These are phyloP conservation scores for Oreortyx pictus DNA, from an alignment of 2,797 vertebrate genomes.

Conservation along the genomic window DNA sequence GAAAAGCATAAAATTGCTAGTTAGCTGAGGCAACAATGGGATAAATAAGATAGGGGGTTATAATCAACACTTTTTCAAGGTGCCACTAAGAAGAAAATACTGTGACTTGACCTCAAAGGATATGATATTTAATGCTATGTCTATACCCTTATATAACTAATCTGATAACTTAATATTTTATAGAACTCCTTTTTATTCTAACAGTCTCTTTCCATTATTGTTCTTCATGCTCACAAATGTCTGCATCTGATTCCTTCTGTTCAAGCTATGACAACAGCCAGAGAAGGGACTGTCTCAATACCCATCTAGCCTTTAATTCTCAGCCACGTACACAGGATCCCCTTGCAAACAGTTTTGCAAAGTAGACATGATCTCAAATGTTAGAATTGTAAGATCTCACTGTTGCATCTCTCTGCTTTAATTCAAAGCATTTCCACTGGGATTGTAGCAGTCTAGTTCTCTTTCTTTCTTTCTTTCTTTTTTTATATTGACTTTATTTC, in stretches of 20 bases:
- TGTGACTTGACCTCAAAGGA: background rate
- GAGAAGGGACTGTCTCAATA: background rate
- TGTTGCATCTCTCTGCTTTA: constrained; percentile 28
- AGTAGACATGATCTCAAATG: constrained; percentile 35
- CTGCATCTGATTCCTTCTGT: background rate
- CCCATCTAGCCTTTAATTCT: background rate
- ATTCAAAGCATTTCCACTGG: constrained; percentile 40
- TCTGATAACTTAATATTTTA: background rate
- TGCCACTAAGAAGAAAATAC: background rate
- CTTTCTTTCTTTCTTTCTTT: background rate
- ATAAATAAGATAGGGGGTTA: background rate
- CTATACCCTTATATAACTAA: background rate
- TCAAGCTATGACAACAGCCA: background rate
- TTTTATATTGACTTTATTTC: constrained; percentile 64
- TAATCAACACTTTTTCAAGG: background rate
- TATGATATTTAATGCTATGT: background rate
- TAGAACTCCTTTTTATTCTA: background rate
- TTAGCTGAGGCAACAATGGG: background rate
- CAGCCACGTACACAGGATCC: background rate
- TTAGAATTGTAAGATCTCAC: constrained; percentile 3
- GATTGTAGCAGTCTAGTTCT: constrained; percentile 19
- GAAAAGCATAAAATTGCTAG: background rate
- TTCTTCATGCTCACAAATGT: background rate
- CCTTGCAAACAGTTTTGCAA: background rate
- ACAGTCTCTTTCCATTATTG: background rate